Percentiles rank a stretch among this genome's conserved stretches.
Conservation (phyloP, 2,888 invertebrate genomes). For the Drosophila recens region DNA sequence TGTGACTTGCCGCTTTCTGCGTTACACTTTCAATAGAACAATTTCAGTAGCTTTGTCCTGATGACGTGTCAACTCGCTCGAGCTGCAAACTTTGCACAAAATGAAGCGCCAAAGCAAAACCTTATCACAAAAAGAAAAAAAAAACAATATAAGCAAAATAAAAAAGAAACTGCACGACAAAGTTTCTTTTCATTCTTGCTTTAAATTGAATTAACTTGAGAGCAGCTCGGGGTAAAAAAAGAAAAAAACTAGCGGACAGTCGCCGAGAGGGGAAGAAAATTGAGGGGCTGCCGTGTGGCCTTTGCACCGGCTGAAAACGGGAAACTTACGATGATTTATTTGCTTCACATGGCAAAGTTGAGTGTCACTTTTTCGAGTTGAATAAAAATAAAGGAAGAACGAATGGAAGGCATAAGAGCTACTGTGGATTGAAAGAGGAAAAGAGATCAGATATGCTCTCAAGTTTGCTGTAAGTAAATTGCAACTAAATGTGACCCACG, state of each 20-base stretch:
- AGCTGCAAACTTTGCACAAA: constrained; percentile 68
- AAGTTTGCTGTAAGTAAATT: constrained; percentile 19
- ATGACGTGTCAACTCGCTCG: constrained; percentile 75
- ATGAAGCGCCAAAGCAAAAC: constrained; percentile 70
- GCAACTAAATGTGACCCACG: constrained; percentile 24
- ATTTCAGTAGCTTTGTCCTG: constrained; percentile 70
- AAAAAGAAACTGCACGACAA: constrained; percentile 60
- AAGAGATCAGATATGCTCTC: constrained; percentile 33
- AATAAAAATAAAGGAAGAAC: constrained; percentile 15
- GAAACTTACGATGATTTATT: constrained; percentile 77
- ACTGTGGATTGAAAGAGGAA: constrained; percentile 16
- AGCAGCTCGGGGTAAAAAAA: constrained; percentile 42
- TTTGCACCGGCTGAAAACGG: constrained; percentile 65
- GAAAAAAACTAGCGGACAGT: constrained; percentile 16
- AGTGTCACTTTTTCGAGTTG: constrained; percentile 68
- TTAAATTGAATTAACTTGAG: constrained; percentile 78
- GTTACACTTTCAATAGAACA: constrained; percentile 51
- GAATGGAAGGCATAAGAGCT: constrained; percentile 9
- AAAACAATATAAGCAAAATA: constrained; percentile 17
- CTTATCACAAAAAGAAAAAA: constrained; percentile 49
- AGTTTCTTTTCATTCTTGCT: constrained; percentile 58
- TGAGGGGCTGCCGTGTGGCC: constrained; percentile 29
- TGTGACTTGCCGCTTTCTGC: constrained; percentile 60
- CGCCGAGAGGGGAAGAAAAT: not conserved
- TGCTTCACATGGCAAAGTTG: constrained; percentile 78